Evolutionary conservation across 1,140 invertebrate species (phyloP).

Genomic region (Drosophila tropicalis): DNA sequence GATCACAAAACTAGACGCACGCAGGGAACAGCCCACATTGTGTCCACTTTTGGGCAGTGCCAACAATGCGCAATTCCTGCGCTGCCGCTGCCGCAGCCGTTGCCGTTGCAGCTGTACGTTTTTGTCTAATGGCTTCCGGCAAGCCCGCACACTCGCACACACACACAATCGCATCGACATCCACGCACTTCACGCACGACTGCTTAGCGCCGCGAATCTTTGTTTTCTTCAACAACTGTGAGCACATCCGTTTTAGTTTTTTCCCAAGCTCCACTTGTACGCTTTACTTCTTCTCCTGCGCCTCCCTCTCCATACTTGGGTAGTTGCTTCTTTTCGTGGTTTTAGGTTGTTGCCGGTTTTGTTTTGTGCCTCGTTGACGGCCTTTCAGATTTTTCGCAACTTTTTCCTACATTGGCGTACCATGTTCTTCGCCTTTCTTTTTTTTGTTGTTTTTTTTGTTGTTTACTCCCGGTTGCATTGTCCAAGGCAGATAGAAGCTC

Average conservation of each 20-base stretch:
- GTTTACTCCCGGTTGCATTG: conserved; percentile 63
- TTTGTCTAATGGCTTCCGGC: conserved; percentile 80
- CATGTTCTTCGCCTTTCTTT: conserved; percentile 14
- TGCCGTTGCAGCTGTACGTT: conserved; percentile 66
- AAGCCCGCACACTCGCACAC: conserved; percentile 37
- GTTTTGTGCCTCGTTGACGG: conserved; percentile 12
- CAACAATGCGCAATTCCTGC: conserved; percentile 76
- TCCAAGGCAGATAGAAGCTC: conserved; percentile 42
- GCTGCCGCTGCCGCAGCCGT: conserved; percentile 6
- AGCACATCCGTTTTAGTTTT: conserved; percentile 65
- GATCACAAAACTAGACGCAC: conserved; percentile 19
- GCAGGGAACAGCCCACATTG: conserved; percentile 30
- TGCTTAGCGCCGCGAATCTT: conserved; percentile 78
- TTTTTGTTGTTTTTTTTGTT: conserved; percentile 19
- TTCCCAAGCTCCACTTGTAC: background rate
- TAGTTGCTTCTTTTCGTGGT: conserved; percentile 6
- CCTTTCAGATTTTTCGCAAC: conserved; percentile 1
- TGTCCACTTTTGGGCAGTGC: conserved; percentile 73
- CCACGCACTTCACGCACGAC: conserved; percentile 71
- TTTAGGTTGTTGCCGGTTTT: background rate
- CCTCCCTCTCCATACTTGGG: background rate
- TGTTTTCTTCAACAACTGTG: conserved; percentile 75
- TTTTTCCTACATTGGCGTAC: background rate
- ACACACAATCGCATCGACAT: conserved; percentile 16
- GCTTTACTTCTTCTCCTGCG: too few relatives aligned